phyloP scores from a whole-genome alignment of 2,113 vertebrate species.

The Leucosticte australis region DNA sequence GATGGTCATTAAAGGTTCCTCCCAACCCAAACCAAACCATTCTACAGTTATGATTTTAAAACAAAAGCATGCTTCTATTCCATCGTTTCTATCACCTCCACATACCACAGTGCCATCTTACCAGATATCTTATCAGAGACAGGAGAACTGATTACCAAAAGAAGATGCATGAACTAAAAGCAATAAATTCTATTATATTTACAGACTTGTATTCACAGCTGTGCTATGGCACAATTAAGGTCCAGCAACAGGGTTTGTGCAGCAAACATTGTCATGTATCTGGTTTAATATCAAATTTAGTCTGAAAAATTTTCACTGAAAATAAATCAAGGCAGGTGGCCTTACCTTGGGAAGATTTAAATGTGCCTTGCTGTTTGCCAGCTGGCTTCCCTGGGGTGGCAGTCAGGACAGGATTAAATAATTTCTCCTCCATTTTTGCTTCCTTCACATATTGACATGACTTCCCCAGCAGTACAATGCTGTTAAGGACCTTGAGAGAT shows the following conservation, averaged over 20 bases:
- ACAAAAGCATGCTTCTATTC: neutral
- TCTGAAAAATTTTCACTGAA: neutral
- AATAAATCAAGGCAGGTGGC: neutral
- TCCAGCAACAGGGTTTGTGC: neutral
- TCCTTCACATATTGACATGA: constrained; percentile 94
- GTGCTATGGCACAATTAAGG: neutral
- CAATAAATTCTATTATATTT: neutral
- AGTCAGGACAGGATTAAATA: constrained; percentile 76
- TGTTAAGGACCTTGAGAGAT: constrained; percentile 93
- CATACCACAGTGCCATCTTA: neutral
- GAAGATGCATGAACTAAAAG: neutral
- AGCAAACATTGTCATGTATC: neutral
- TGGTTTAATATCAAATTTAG: neutral
- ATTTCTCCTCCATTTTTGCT: constrained; percentile 95
- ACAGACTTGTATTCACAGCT: neutral
- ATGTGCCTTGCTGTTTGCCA: constrained; percentile 74
- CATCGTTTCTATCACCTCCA: neutral
- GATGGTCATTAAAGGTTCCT: neutral
- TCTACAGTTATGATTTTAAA: neutral
- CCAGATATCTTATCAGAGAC: neutral
- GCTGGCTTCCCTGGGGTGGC: constrained; percentile 70
- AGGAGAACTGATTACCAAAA: neutral
- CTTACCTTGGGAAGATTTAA: constrained; percentile 79
- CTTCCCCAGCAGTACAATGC: constrained; percentile 95
- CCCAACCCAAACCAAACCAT: neutral